phyloP scores from a whole-genome alignment of 1,140 invertebrate genomes.

The Tetragonula clypearis region DNA sequence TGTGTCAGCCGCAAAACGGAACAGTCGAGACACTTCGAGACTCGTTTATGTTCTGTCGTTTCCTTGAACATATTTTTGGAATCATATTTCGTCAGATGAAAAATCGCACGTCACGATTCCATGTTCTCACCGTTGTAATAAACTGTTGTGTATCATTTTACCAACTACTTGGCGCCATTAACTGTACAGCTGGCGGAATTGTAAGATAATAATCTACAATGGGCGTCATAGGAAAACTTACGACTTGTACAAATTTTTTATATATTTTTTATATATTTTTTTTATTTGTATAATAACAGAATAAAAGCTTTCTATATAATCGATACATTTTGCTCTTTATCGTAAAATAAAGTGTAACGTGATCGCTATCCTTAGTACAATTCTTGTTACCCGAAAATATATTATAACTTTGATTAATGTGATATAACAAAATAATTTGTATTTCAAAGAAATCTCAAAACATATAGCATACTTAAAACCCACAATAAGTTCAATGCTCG shows the following conservation, averaged over 20 bases:
- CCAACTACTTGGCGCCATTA: not conserved
- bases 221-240: not conserved
- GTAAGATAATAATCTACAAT: not conserved
- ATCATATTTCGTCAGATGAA: conserved; percentile 43
- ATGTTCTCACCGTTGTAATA: conserved; percentile 40
- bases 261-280: conserved; percentile 8
- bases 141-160: conserved; percentile 15
- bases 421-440: conserved; percentile 24
- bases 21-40: conserved; percentile 13
- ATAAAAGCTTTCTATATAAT: conserved; percentile 32
- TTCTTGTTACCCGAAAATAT: conserved; percentile 24
- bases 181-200: not conserved
- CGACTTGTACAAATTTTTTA: not conserved
- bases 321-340: conserved; percentile 15
- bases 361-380: conserved; percentile 4
- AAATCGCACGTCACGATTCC: conserved; percentile 32
- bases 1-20: conserved; percentile 17
- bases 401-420: conserved; percentile 18
- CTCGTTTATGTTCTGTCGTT: conserved; percentile 42
- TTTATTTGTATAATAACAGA: conserved; percentile 46
- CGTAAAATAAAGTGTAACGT: conserved; percentile 24
- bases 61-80: conserved; percentile 61
- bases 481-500: not conserved
- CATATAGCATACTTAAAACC: not conserved
- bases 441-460: not conserved